Base-by-base conservation (phyloP, 1,140 invertebrate genomes). In the Eumaeus atala region DNA sequence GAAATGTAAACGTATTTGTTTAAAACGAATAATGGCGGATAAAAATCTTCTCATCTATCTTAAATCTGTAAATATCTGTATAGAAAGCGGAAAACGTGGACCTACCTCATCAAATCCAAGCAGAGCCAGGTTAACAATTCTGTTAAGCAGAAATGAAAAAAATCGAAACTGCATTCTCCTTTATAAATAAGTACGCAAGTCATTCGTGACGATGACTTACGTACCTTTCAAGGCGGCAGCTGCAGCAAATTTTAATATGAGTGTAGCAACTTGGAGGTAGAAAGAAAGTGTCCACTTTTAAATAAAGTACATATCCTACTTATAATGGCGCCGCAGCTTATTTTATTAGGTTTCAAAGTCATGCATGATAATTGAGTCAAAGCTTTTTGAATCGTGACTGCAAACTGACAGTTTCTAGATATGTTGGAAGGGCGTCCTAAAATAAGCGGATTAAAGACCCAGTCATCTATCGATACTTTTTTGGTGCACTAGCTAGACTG, bases 171-270 rank as follows among this genome's bases (percentile, higher is more conserved):
- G 21, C 21, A 28, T 28, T 28, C 48, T 44, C 21, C 12, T 44
- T 40, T 35, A 18, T 14, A 42, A 57, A 57, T 51, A 57, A 51
- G 18, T n/a, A n/a, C n/a, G n/a, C n/a, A n/a, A n/a, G n/a, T n/a
- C n/a, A n/a, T n/a, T n/a, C 51, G 17, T 50, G 53, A 37, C 14
- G 40, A 48, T 37, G 56, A 56, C 58, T 38, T 59, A 14, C 4
- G 18, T 18, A 0, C 44, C 60, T 28, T 58, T 64, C 58, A 42
- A 9, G 62, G 58, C n/a, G 62, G 62, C 11, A 58, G 62, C 62
- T 64, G n/a, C 21, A 12, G 14, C 52, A n/a, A 50, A 60, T 64
- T 37, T 64, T 55, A 48, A 21, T 60, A 37, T 58, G 17, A 3
- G 2, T 58, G 62, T 58, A 51, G 52, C 47, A 55, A 60, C 21